Conservation (phyloP, 2,797 vertebrate genomes). For the Staurois parvus region DNA sequence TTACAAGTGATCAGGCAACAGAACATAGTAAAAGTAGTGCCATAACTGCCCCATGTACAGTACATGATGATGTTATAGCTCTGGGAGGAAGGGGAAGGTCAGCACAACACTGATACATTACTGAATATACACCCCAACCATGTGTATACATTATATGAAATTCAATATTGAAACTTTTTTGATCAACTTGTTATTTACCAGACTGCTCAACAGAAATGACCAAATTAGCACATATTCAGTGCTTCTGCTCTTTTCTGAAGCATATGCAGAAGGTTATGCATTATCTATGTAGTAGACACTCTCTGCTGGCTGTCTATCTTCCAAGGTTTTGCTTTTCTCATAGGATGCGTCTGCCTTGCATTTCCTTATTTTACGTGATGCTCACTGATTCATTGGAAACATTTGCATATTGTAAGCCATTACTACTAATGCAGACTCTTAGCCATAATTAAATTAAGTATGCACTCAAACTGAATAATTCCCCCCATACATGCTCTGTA, state of each 20-base stretch:
- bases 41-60: not conserved
- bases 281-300: not conserved
- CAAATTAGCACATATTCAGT: not conserved
- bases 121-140: no score
- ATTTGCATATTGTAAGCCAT: constrained; percentile 48
- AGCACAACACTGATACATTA: not conserved
- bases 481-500: constrained; percentile 26
- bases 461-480: constrained; percentile 13
- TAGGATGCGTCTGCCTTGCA: not conserved
- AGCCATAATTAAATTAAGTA: constrained; percentile 39
- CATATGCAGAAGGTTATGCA: no score
- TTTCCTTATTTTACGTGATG: constrained; percentile 1
- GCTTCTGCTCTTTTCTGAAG: no score
- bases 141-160: not conserved
- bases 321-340: not conserved
- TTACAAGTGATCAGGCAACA: no score
- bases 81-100: not conserved
- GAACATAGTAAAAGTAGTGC: no score
- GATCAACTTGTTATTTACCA: not conserved
- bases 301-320: not conserved
- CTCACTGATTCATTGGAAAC: constrained; percentile 1
- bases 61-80: no score
- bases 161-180: not conserved
- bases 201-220: not conserved
- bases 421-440: constrained; percentile 17